phyloP scores from a whole-genome alignment of 2,797 vertebrate species.

The Loriculus beryllinus region DNA sequence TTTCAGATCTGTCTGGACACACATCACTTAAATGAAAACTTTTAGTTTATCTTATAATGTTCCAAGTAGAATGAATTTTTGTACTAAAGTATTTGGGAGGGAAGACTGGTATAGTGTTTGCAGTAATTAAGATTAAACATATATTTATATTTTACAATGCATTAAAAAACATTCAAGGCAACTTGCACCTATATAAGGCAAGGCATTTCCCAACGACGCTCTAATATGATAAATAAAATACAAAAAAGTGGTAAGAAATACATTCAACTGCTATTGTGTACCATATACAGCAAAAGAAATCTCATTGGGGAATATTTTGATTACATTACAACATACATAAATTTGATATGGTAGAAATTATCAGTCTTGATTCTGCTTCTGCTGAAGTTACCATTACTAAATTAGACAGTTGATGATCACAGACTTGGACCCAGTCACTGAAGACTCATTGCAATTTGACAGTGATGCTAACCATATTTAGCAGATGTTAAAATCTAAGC shows the following conservation, averaged over 20 bases:
- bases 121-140: background rate
- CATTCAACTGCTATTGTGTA: background rate
- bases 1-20: background rate
- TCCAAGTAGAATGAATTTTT: background rate
- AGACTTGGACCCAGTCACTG: constrained; percentile 18
- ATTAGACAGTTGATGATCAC: constrained; percentile 42
- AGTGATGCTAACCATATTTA: constrained; percentile 36
- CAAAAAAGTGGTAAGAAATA: background rate
- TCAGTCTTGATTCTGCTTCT: background rate
- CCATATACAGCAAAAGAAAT: background rate
- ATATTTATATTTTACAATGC: background rate
- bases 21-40: background rate
- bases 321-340: constrained; percentile 31
- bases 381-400: constrained; percentile 42
- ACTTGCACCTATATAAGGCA: background rate
- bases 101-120: background rate
- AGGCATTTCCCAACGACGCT: background rate
- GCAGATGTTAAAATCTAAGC: constrained; percentile 28
- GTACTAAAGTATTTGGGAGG: background rate
- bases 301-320: constrained; percentile 10
- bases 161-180: background rate
- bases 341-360: constrained; percentile 47
- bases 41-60: background rate
- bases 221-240: background rate
- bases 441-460: constrained; percentile 36